These are phyloP conservation scores for Heliangelus exortis DNA, from an alignment of 2,797 vertebrate genomes.

Conservation along the genomic window DNA sequence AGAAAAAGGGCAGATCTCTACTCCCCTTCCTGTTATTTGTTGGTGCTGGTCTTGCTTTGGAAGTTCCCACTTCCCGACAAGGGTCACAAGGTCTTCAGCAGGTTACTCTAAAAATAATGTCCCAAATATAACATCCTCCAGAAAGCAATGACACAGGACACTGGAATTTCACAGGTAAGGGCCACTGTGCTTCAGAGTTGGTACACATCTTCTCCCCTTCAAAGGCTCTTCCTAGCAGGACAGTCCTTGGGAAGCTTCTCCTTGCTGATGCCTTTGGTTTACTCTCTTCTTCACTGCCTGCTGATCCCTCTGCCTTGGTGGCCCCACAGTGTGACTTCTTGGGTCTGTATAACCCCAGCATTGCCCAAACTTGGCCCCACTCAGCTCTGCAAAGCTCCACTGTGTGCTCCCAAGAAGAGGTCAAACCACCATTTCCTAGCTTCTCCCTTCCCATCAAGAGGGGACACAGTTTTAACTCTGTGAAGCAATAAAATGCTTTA, in stretches of 20 bases:
- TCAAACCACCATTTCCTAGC: not conserved
- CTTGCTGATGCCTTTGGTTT: not conserved
- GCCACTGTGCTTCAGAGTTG: not conserved
- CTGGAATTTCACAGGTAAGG: not conserved
- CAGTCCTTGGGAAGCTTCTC: not conserved
- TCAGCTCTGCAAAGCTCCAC: not conserved
- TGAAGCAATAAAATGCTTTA: not conserved
- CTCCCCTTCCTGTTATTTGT: not conserved
- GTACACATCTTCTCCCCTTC: not conserved
- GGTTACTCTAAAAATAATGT: not conserved
- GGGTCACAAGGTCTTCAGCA: not conserved
- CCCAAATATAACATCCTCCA: not conserved
- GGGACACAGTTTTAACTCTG: not conserved
- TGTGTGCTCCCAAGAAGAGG: not conserved
- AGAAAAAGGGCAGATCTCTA: not conserved
- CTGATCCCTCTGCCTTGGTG: not conserved
- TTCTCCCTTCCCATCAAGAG: not conserved
- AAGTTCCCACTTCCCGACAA: not conserved
- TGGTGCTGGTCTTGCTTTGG: not conserved
- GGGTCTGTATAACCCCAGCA: not conserved
- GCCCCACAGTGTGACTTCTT: rapidly evolving
- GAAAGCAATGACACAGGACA: not conserved
- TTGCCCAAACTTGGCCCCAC: not conserved
- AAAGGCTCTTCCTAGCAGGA: not conserved
- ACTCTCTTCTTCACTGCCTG: not conserved